Conservation (phyloP, 2,113 vertebrate species). For the Cebus imitator region DNA sequence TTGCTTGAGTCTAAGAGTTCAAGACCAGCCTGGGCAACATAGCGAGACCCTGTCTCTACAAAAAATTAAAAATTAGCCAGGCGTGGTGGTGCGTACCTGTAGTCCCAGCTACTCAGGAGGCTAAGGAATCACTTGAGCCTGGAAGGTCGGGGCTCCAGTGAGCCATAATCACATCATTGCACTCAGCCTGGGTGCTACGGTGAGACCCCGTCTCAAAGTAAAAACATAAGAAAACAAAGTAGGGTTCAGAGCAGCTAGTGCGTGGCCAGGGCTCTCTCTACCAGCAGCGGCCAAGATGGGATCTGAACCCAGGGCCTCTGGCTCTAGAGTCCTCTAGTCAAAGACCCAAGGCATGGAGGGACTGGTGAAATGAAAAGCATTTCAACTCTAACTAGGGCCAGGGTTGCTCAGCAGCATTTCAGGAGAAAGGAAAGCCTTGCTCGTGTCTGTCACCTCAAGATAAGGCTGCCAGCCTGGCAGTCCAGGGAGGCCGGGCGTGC, state of each 20-base stretch:
- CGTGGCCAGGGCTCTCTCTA: rapidly evolving
- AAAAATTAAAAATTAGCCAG: too few species aligned
- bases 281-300: rapidly evolving
- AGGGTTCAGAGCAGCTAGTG: background rate
- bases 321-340: background rate
- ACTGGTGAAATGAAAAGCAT: background rate
- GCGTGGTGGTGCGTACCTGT: too few species aligned
- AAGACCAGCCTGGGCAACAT: too few species aligned
- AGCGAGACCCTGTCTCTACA: too few species aligned
- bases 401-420: background rate
- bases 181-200: too few species aligned
- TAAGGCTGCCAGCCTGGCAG: background rate
- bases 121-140: too few species aligned
- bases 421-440: background rate
- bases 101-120: too few species aligned
- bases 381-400: background rate
- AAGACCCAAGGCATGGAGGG: background rate
- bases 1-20: too few species aligned
- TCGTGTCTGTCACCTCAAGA: background rate
- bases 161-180: too few species aligned
- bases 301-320: background rate
- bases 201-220: too few species aligned
- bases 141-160: too few species aligned
- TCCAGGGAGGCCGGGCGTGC: background rate
- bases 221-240: too few species aligned